Conservation (phyloP, 2,888 invertebrate genomes). For the Aquatica leii region DNA sequence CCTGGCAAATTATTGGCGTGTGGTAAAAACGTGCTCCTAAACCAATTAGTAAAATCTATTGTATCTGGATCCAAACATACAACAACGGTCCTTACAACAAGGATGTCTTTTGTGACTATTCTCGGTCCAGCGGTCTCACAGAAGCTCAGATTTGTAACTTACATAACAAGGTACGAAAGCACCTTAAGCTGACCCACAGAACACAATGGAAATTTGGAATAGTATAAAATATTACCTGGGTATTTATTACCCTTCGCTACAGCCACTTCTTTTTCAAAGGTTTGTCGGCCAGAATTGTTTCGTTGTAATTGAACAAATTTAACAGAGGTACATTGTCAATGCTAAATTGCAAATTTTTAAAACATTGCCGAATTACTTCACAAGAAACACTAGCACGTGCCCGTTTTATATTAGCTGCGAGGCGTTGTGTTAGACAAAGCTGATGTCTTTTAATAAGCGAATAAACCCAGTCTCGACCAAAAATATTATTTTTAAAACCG, state of each 20-base stretch:
- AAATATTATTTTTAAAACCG: no score
- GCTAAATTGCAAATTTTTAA: slow-evolving; percentile 34
- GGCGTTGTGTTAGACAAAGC: no score
- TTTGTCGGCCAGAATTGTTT: slow-evolving; percentile 29
- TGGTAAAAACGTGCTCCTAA: no score
- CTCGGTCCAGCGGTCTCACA: slow-evolving; percentile 1
- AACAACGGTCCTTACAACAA: neutral
- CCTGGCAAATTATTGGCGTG: no score
- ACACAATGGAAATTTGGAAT: neutral
- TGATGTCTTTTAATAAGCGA: no score
- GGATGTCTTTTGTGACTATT: neutral
- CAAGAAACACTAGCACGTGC: no score
- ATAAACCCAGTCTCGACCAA: no score
- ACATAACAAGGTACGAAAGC: neutral
- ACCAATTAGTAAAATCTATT: no score
- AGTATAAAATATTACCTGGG: neutral
- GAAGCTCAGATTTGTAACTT: neutral
- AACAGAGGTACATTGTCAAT: no score
- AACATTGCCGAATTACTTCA: slow-evolving; percentile 34
- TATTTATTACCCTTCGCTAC: neutral
- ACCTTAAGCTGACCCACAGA: neutral
- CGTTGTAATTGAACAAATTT: slow-evolving; percentile 27
- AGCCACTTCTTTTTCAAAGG: neutral
- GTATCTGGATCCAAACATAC: neutral
- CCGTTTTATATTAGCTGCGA: no score